A percentile compares a stretch with the other conserved stretches of the same genome.
phyloP scores from a whole-genome alignment of 2,888 invertebrate species.

The Strigamia maritima region DNA sequence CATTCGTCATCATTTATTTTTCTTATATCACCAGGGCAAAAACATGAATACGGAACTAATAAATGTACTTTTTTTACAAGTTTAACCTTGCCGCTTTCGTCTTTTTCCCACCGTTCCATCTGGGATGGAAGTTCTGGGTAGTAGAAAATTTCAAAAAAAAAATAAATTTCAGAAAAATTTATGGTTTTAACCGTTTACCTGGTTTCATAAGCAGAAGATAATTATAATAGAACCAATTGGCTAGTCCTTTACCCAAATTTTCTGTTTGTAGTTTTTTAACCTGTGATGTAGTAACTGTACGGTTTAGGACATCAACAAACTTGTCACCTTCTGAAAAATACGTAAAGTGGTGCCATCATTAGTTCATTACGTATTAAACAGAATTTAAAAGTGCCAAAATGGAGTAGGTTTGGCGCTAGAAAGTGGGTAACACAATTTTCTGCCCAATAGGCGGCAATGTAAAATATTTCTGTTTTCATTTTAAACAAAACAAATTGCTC shows the following conservation, averaged over 20 bases:
- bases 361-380: no score
- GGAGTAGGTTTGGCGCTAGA: no score
- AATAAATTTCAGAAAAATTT: background rate
- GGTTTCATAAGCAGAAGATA: background rate
- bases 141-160: background rate
- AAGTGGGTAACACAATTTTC: no score
- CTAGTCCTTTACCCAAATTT: background rate
- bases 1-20: background rate
- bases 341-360: no score
- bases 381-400: no score
- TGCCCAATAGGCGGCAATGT: no score
- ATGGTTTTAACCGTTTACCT: background rate
- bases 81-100: background rate
- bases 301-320: background rate
- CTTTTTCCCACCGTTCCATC: background rate
- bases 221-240: background rate
- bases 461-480: no score
- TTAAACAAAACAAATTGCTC: no score
- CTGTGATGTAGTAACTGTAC: background rate
- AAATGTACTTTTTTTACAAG: background rate
- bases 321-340: background rate
- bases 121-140: background rate
- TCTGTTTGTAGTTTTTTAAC: background rate
- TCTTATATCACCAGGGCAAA: background rate
- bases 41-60: background rate